Base-by-base conservation (phyloP, 2,797 vertebrate species). In the Decapterus maruadsi region DNA sequence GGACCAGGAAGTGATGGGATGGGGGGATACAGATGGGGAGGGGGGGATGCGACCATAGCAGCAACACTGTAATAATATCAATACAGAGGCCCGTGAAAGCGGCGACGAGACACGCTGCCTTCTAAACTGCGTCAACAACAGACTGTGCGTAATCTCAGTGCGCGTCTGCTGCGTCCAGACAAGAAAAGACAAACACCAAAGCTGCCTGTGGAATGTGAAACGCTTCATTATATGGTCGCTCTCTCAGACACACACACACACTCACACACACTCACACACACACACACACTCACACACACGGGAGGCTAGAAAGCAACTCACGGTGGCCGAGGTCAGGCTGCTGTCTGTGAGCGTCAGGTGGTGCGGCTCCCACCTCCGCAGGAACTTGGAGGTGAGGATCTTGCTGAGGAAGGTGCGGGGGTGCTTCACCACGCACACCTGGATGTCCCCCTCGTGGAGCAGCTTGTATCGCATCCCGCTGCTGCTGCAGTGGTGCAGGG, bases 321-420 rank as follows among this genome's bases (percentile, higher is more conserved):
- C 98, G 82, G 98, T 99, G 81, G 97, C 98, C 34, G 98, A 99
- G 74, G 95, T 95, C 89, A 99, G 95, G 95, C 95, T 96, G 96
- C 95, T 94, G 88, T 99, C 97, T n/a, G 96, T 96, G 89, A 99
- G 95, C 84, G 96, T 96, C 89, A 99, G 95, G 92, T 99, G 98
- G 93, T 99, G 98, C 63, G 98, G 98, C 90, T 99, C 98, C 98
- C 98, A 99, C 76, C 98, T 92, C 90, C 98, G 94, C 92, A 99
- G 90, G 90, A 97, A 99, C 90, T 99, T 99, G 91, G 97, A 97
- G 94, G 96, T 97, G 95, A 99, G 97, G 92, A 99, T 97, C 95
- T 99, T 99, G 96, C 97, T 99, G 89, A 99, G 96, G 92, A 99
- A 99, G 93, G 97, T 98, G 92, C 98, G 96, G 40, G 98, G 97